phyloP scores from a whole-genome alignment of 2,888 invertebrate genomes.

The Tetheella fluctuosa region DNA sequence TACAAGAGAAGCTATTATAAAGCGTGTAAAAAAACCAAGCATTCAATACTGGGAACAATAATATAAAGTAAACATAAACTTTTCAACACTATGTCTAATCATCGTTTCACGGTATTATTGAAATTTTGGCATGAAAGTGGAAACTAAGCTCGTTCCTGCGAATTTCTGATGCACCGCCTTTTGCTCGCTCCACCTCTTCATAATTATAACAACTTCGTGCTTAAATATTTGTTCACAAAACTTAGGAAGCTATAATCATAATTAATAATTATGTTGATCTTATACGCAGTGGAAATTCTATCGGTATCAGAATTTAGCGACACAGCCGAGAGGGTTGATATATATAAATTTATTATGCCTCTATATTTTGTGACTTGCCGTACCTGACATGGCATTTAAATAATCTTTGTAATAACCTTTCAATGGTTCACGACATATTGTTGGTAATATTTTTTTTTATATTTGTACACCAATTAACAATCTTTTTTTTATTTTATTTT shows the following conservation, averaged over 20 bases:
- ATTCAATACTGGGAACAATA: too few species aligned
- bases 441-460: too few species aligned
- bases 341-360: not conserved
- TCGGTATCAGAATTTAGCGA: not conserved
- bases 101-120: not conserved
- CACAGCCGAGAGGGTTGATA: not conserved
- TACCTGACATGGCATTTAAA: too few species aligned
- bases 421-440: too few species aligned
- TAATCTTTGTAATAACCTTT: too few species aligned
- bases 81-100: too few species aligned
- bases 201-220: constrained; percentile 4
- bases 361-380: too few species aligned
- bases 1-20: too few species aligned
- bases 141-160: not conserved
- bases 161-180: constrained; percentile 3
- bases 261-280: not conserved
- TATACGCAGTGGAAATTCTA: not conserved
- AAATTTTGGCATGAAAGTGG: not conserved
- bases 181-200: not conserved
- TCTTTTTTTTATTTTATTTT: too few species aligned
- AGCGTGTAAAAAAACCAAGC: too few species aligned
- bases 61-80: too few species aligned
- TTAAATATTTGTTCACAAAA: not conserved
- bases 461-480: too few species aligned
- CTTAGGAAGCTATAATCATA: not conserved